phyloP scores from a whole-genome alignment of 2,888 invertebrate species.

The Cheilosia scutellata region DNA sequence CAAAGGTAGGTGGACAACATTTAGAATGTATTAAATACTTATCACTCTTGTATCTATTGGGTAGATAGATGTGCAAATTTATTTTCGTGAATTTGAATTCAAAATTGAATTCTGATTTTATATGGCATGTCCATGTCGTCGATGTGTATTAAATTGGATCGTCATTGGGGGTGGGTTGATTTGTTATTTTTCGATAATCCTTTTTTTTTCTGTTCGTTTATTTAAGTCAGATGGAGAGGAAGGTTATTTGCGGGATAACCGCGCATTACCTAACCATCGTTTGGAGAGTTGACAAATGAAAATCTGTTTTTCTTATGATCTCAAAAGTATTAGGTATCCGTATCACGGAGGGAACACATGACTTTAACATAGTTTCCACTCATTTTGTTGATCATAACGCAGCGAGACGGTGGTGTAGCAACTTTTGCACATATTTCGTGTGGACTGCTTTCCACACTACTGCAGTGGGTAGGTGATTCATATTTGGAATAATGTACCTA shows the following conservation, averaged over 20 bases:
- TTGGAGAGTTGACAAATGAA: too few relatives aligned
- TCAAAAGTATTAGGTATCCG: too few relatives aligned
- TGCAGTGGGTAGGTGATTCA: too few relatives aligned
- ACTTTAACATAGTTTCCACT: too few relatives aligned
- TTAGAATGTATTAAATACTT: slow-evolving; percentile 8
- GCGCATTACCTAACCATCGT: neutral
- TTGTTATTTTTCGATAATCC: slow-evolving; percentile 4
- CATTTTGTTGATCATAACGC: too few relatives aligned
- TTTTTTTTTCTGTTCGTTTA: neutral
- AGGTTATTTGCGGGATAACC: neutral
- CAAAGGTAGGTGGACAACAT: slow-evolving; percentile 56
- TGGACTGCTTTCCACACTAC: too few relatives aligned
- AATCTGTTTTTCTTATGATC: too few relatives aligned
- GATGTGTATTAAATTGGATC: neutral
- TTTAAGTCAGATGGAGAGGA: neutral
- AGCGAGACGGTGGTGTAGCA: too few relatives aligned
- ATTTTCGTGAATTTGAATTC: slow-evolving; percentile 52
- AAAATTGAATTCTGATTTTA: slow-evolving; percentile 57
- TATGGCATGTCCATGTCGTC: neutral
- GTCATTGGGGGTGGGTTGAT: neutral
- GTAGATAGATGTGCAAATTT: neutral
- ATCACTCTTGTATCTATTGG: slow-evolving; percentile 8
- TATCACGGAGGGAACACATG: too few relatives aligned
- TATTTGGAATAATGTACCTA: too few relatives aligned
- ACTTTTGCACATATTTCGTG: too few relatives aligned